Percentiles rank a stretch among this genome's conserved stretches.
Conservation (phyloP, 2,888 invertebrate genomes). For the Pristionchus japonicus region DNA sequence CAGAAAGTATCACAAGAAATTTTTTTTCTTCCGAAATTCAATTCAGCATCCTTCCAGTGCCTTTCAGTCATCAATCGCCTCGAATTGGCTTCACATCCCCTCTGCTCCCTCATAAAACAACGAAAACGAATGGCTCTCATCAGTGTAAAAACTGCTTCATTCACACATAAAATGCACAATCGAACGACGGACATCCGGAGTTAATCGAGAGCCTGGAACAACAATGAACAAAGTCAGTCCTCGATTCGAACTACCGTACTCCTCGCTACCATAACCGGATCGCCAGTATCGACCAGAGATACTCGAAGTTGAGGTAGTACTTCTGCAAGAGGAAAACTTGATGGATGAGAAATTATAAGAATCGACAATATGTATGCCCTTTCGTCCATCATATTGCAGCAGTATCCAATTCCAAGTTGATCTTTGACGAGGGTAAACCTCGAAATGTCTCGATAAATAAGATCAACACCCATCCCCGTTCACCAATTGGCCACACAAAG, state of each 20-base stretch:
- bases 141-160: neutral
- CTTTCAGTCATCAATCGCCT: neutral
- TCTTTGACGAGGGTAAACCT: too few relatives aligned
- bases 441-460: too few relatives aligned
- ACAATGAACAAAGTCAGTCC: slow-evolving; percentile 10
- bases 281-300: slow-evolving; percentile 36
- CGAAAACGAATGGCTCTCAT: neutral
- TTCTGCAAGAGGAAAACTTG: neutral
- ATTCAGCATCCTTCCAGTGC: neutral
- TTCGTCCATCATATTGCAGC: too few relatives aligned
- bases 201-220: neutral
- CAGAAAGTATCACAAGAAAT: too few relatives aligned
- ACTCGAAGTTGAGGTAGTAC: slow-evolving; percentile 32
- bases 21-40: too few relatives aligned
- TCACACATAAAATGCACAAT: neutral
- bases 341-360: too few relatives aligned
- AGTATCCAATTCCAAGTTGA: too few relatives aligned
- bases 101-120: slow-evolving; percentile 1
- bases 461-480: too few relatives aligned
- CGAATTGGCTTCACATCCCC: neutral
- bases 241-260: slow-evolving; percentile 11
- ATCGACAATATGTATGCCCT: too few relatives aligned
- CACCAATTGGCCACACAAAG: too few relatives aligned
- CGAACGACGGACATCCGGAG: neutral
- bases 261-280: neutral